These are phyloP conservation scores for Coptodon bakossiorum DNA, from an alignment of 2,113 vertebrate genomes.

Conservation along the genomic window DNA sequence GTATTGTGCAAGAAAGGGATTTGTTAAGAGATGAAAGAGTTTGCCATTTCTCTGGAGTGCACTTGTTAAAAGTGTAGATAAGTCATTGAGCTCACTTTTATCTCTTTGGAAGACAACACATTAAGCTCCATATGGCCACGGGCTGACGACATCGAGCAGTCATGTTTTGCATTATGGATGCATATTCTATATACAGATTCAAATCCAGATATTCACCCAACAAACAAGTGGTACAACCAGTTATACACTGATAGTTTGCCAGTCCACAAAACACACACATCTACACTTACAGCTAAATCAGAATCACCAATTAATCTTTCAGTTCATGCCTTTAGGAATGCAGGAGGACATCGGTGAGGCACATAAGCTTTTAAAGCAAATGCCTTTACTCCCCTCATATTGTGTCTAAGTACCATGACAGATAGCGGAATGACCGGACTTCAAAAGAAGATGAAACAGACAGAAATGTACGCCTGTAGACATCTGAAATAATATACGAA, in stretches of 20 bases:
- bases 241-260: neutral
- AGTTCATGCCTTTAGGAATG: neutral
- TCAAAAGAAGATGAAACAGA: neutral
- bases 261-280: neutral
- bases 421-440: neutral
- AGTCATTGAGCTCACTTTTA: constrained; percentile 7
- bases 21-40: constrained; percentile 4
- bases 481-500: neutral
- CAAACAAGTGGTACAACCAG: neutral
- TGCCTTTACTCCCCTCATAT: neutral
- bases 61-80: constrained; percentile 22
- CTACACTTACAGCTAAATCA: neutral
- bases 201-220: neutral
- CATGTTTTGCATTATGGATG: neutral
- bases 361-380: neutral
- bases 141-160: neutral
- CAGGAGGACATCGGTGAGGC: neutral
- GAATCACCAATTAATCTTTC: neutral
- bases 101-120: constrained; percentile 11
- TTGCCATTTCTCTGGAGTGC: constrained; percentile 10
- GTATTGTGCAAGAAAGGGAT: neutral
- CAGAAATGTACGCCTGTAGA: neutral
- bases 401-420: neutral
- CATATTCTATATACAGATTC: neutral
- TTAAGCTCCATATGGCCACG: neutral